Conservation (phyloP, 1,140 invertebrate genomes). For the Liolophura sinensis region DNA sequence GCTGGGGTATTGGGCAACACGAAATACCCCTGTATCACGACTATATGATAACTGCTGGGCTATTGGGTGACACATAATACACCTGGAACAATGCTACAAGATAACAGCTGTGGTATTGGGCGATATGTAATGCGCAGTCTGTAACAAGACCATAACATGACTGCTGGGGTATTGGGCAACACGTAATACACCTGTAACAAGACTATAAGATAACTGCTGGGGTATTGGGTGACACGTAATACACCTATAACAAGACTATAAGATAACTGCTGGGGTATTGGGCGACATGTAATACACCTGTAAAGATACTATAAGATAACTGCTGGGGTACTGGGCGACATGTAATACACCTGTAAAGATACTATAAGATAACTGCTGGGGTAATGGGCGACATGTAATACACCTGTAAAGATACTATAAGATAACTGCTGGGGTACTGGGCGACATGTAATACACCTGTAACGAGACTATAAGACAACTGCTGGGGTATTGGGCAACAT, state of each 20-base stretch:
- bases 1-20: conserved; percentile 21
- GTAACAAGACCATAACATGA: neutral
- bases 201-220: conserved; percentile 15
- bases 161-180: neutral
- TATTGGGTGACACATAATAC: neutral
- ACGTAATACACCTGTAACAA: neutral
- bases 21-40: too few relatives aligned
- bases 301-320: too few relatives aligned
- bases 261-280: neutral
- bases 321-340: too few relatives aligned
- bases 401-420: too few relatives aligned
- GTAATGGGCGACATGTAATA: too few relatives aligned
- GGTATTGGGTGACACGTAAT: conserved; percentile 11
- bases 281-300: neutral
- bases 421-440: too few relatives aligned
- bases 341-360: neutral
- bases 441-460: too few relatives aligned
- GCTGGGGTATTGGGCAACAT: too few relatives aligned
- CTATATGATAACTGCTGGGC: neutral
- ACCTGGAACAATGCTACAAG: conserved; percentile 2
- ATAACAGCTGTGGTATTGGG: neutral
- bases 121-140: neutral
- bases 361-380: neutral
- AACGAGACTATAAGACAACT: neutral
- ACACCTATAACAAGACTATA: too few relatives aligned